Conservation (phyloP, 2,797 vertebrate species). For the Hippoglossus hippoglossus region DNA sequence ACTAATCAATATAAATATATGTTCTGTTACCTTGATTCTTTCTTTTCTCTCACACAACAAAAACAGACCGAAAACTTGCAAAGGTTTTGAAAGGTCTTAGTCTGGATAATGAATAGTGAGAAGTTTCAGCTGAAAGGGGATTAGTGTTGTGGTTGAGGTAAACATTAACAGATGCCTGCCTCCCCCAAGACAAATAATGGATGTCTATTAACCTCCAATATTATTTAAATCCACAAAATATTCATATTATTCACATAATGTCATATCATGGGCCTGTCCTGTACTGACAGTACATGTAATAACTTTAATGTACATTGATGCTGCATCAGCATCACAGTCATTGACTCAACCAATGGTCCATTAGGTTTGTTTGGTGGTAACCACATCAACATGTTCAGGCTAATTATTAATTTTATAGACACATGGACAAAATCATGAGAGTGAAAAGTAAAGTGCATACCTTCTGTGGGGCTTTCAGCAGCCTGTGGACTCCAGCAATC, state of each 20-base stretch:
- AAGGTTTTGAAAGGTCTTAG: conserved; percentile 3
- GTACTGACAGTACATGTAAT: conserved; percentile 23
- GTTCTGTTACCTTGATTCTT: background rate
- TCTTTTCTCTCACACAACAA: background rate
- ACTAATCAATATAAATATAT: background rate
- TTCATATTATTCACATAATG: conserved; percentile 20
- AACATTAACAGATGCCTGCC: conserved; percentile 59
- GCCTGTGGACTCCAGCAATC: conserved; percentile 91
- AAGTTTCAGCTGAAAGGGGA: conserved; percentile 32
- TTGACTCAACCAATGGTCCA: conserved; percentile 23
- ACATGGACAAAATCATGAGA: background rate
- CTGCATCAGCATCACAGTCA: conserved; percentile 55
- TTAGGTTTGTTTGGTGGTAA: conserved; percentile 61
- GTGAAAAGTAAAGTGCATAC: conserved; percentile 70
- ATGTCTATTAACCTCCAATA: conserved; percentile 25
- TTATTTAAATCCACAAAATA: conserved; percentile 52
- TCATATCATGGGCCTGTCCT: conserved; percentile 30
- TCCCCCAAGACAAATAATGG: conserved; percentile 33
- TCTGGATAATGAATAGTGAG: conserved; percentile 5
- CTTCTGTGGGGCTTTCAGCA: conserved; percentile 94
- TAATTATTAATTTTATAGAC: conserved; percentile 55
- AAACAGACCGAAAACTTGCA: background rate
- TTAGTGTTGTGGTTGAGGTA: conserved; percentile 44
- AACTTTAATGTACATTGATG: conserved; percentile 34
- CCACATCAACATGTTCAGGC: conserved; percentile 36